phyloP scores from a whole-genome alignment of 1,140 invertebrate species.

The Drosophila nannoptera region DNA sequence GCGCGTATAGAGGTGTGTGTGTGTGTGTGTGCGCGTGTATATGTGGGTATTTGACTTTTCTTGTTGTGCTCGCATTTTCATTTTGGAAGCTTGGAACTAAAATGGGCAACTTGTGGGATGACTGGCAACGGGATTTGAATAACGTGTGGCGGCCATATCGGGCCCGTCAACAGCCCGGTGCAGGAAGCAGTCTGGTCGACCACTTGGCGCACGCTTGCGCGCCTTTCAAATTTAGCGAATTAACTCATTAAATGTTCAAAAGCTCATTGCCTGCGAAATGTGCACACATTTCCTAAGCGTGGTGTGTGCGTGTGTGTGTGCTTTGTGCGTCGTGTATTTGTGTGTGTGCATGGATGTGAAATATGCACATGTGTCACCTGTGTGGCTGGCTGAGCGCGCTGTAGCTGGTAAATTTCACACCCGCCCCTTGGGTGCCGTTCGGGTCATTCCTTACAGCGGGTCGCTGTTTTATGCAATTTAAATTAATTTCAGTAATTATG shows the following conservation, averaged over 20 bases:
- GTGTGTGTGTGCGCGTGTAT: conserved; percentile 16
- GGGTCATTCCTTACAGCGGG: conserved; percentile 21
- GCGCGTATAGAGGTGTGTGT: conserved; percentile 16
- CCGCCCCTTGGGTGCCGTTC: conserved; percentile 12
- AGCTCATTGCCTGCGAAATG: conserved; percentile 75
- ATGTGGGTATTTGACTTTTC: conserved; percentile 8
- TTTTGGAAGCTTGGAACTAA: conserved; percentile 46
- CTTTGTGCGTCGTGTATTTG: background rate
- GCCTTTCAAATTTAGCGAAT: conserved; percentile 72
- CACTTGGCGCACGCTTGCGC: conserved; percentile 70
- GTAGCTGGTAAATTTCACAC: conserved; percentile 44
- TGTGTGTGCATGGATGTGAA: conserved; percentile 47
- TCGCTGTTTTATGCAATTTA: conserved; percentile 66
- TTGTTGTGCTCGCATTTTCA: conserved; percentile 42
- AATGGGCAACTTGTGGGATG: conserved; percentile 44
- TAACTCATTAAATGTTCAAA: conserved; percentile 76
- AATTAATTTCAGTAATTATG: conserved; percentile 75
- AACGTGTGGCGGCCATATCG: conserved; percentile 4
- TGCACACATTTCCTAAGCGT: conserved; percentile 55
- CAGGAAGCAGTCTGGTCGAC: conserved; percentile 39
- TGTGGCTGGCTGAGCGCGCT: conserved; percentile 16
- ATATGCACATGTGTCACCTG: conserved; percentile 58
- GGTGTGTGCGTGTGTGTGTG: conserved; percentile 15
- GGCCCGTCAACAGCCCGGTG: conserved; percentile 30
- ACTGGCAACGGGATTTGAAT: background rate